phyloP scores from a whole-genome alignment of 2,113 vertebrate species.

The Xenopus tropicalis region UCB_Xtro_10.0 CM004452.2:17094001-17094500 shows the following conservation, averaged over 20 bases:
- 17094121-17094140: too few relatives aligned
- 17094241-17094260: slow-evolving; percentile 94
- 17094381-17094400: slow-evolving; percentile 88
- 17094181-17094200: too few relatives aligned
- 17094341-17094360: slow-evolving; percentile 88
- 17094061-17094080: neutral
- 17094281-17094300: slow-evolving; percentile 90
- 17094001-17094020: neutral
- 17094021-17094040: too few relatives aligned
- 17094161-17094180: too few relatives aligned
- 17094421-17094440: neutral
- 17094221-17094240: too few relatives aligned
- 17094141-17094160: too few relatives aligned
- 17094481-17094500: too few relatives aligned
- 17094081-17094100: too few relatives aligned
- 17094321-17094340: slow-evolving; percentile 91
- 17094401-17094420: slow-evolving; percentile 96
- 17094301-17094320: slow-evolving; percentile 92
- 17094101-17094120: too few relatives aligned
- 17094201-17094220: too few relatives aligned
- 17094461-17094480: too few relatives aligned
- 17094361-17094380: slow-evolving; percentile 94
- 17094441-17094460: too few relatives aligned
- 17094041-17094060: neutral
- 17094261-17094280: slow-evolving; percentile 94